Conservation (phyloP, 2,113 vertebrate species). For the Pelmatolapia mariae region DNA sequence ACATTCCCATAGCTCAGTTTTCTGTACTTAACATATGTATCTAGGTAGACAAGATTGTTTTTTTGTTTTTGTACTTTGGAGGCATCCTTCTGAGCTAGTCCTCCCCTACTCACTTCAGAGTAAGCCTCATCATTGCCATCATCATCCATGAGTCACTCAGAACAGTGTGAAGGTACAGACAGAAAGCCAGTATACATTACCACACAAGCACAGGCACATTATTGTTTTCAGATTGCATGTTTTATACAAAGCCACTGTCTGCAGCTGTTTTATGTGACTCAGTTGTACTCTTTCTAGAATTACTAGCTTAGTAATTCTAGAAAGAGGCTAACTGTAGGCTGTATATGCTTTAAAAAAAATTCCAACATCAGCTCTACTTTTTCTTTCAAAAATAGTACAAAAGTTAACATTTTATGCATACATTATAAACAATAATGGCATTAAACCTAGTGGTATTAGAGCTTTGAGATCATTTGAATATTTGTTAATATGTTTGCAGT, state of each 20-base stretch:
- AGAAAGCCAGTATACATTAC: background rate
- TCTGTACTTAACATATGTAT: background rate
- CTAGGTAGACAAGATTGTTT: background rate
- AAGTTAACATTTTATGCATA: background rate
- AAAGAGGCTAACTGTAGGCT: background rate
- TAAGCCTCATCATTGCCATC: background rate
- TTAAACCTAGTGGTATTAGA: background rate
- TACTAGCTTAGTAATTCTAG: background rate
- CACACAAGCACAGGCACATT: background rate
- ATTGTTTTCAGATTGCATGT: background rate
- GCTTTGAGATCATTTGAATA: background rate
- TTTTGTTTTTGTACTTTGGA: background rate
- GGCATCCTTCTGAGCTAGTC: background rate
- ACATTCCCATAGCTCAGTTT: background rate
- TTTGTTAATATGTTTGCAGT: background rate
- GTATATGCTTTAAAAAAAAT: background rate
- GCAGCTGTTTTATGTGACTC: background rate
- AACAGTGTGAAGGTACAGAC: background rate
- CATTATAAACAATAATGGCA: background rate
- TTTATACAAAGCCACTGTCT: background rate
- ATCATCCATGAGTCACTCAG: background rate
- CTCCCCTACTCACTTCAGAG: background rate
- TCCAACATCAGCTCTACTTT: background rate
- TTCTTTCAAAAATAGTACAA: background rate
- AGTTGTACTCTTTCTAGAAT: background rate